phyloP scores from a whole-genome alignment of 2,797 vertebrate species.

The Gymnothorax reevesii region DNA sequence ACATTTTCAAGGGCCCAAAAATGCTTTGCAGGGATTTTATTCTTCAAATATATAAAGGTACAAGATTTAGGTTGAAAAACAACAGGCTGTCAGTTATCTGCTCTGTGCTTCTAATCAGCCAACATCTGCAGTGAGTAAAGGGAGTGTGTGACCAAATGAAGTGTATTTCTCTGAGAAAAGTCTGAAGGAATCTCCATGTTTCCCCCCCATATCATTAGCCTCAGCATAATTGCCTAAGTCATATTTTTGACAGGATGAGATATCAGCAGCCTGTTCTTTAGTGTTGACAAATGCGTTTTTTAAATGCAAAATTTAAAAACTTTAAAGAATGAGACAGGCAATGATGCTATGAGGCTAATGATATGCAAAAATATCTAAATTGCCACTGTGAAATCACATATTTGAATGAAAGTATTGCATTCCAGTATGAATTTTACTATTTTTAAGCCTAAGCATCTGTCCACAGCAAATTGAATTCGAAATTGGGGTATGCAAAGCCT shows the following conservation, averaged over 20 bases:
- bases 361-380: too few species aligned
- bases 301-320: too few species aligned
- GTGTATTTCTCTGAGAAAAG: background rate
- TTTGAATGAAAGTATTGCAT: background rate
- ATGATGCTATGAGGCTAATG: too few species aligned
- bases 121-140: background rate
- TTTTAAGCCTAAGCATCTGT: background rate
- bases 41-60: background rate
- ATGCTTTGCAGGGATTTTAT: background rate
- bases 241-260: too few species aligned
- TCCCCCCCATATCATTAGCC: too few species aligned
- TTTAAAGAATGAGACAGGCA: too few species aligned
- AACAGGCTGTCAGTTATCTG: background rate
- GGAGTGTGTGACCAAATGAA: background rate
- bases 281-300: too few species aligned
- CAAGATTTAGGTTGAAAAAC: background rate
- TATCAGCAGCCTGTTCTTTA: too few species aligned
- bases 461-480: background rate
- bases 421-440: background rate
- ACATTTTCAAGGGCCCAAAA: background rate
- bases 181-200: too few species aligned
- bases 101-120: background rate
- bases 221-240: too few species aligned
- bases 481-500: background rate
- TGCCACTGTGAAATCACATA: background rate